Evolutionary conservation across 2,113 vertebrate species (phyloP).

Genomic region (Dasypus novemcinctus): DNA sequence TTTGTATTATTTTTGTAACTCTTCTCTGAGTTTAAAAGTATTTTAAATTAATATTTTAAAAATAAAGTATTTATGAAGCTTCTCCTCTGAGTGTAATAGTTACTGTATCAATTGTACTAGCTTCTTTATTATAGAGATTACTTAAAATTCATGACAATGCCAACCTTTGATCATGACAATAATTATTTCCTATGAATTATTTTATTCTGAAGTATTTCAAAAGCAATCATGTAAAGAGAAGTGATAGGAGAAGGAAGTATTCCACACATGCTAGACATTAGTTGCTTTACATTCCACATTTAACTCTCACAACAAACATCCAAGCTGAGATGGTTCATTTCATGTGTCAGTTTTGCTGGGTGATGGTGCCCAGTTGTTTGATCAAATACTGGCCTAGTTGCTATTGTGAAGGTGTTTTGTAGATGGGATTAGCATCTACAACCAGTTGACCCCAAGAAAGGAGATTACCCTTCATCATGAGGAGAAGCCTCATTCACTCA

Average conservation of each 20-base stretch:
- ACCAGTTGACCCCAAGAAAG: too few relatives aligned
- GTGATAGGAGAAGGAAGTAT: not conserved
- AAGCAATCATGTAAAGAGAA: not conserved
- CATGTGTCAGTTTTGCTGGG: too few relatives aligned
- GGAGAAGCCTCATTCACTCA: too few relatives aligned
- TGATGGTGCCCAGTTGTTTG: too few relatives aligned
- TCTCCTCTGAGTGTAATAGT: not conserved
- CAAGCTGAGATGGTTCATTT: too few relatives aligned
- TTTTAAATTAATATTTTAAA: too few relatives aligned
- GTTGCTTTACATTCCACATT: not conserved
- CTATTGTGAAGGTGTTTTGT: too few relatives aligned
- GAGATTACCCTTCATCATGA: too few relatives aligned
- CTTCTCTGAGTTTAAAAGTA: too few relatives aligned
- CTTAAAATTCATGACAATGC: constrained; percentile 57
- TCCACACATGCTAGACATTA: not conserved
- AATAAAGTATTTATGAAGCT: not conserved
- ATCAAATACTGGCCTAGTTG: too few relatives aligned
- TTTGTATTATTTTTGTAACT: too few relatives aligned
- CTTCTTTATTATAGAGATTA: constrained; percentile 48
- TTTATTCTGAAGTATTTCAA: constrained; percentile 1
- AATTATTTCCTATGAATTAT: not conserved
- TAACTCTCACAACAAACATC: not conserved
- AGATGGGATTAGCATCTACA: too few relatives aligned
- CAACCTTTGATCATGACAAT: not conserved
- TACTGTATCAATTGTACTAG: constrained; percentile 27